Evolutionary conservation across 2,113 vertebrate species (phyloP).

Genomic region (Numenius arquata): DNA sequence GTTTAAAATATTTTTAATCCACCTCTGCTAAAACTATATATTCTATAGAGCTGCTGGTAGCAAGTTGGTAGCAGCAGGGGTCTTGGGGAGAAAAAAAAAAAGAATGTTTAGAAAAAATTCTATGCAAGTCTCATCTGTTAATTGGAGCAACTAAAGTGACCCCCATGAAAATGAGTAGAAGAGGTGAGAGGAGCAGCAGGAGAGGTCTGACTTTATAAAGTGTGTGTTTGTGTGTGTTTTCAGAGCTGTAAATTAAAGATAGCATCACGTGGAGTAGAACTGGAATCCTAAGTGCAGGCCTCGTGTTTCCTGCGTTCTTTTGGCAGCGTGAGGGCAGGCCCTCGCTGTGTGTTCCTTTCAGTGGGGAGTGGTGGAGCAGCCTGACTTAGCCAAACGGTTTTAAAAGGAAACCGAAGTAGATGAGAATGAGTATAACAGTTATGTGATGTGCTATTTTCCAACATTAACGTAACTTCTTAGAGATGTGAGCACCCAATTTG

Average conservation of each 20-base stretch:
- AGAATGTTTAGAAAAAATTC: slow-evolving; percentile 2
- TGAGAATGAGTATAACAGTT: not conserved
- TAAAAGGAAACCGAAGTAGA: not conserved
- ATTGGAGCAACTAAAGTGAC: not conserved
- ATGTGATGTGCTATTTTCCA: not conserved
- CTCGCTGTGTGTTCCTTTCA: not conserved
- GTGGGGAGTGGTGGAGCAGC: not conserved
- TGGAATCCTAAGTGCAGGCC: not conserved
- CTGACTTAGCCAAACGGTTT: not conserved
- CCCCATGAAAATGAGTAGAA: not conserved
- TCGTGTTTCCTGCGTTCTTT: not conserved
- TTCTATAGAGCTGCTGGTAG: not conserved
- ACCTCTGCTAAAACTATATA: not conserved
- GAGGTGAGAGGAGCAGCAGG: not conserved
- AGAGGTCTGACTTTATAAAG: not conserved
- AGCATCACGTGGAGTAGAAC: not conserved
- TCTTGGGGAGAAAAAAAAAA: not conserved
- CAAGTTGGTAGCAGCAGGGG: slow-evolving; percentile 19
- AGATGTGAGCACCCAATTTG: not conserved
- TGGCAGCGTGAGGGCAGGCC: not conserved
- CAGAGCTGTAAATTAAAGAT: slow-evolving; percentile 43
- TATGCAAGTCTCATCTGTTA: not conserved
- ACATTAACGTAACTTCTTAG: not conserved
- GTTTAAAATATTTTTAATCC: not conserved
- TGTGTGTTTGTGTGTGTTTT: not conserved